These are phyloP conservation scores for Spermophilus dauricus DNA, from an alignment of 2,113 vertebrate species.

Conservation along the genomic window DNA sequence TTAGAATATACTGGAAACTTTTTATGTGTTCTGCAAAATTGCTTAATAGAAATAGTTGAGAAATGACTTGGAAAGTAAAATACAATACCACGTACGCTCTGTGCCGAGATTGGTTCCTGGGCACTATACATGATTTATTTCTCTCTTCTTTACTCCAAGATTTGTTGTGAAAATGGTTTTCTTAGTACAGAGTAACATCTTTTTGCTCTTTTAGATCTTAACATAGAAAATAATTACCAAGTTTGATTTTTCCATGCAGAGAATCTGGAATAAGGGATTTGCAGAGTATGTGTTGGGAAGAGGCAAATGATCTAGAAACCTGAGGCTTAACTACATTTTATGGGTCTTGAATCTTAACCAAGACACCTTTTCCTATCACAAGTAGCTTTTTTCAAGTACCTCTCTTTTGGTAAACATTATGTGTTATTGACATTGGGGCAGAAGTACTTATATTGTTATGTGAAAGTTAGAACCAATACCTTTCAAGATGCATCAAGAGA, in stretches of 20 bases:
- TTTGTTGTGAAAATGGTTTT: conserved; percentile 33
- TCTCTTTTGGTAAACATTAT: conserved; percentile 26
- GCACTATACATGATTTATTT: background rate
- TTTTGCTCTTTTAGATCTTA: conserved; percentile 42
- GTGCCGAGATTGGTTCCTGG: background rate
- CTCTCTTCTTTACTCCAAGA: background rate
- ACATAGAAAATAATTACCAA: background rate
- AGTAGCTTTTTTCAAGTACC: background rate
- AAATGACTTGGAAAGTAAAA: background rate
- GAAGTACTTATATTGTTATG: conserved; percentile 4
- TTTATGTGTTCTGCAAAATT: background rate
- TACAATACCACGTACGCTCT: background rate
- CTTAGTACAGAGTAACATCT: background rate
- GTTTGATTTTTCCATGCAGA: conserved; percentile 10
- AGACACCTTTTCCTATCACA: background rate
- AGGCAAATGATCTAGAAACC: background rate
- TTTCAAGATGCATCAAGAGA: background rate
- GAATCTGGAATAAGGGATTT: background rate
- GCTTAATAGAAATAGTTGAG: background rate
- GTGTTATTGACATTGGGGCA: background rate
- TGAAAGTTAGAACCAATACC: background rate
- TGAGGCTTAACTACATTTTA: background rate
- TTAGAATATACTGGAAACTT: background rate
- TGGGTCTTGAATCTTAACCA: background rate
- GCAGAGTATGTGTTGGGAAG: background rate